A percentile compares a stretch with the other conserved stretches of the same genome.
These are phyloP conservation scores for Antheraea pernyi DNA, from an alignment of 1,140 invertebrate species.

Conservation along the genomic window DNA sequence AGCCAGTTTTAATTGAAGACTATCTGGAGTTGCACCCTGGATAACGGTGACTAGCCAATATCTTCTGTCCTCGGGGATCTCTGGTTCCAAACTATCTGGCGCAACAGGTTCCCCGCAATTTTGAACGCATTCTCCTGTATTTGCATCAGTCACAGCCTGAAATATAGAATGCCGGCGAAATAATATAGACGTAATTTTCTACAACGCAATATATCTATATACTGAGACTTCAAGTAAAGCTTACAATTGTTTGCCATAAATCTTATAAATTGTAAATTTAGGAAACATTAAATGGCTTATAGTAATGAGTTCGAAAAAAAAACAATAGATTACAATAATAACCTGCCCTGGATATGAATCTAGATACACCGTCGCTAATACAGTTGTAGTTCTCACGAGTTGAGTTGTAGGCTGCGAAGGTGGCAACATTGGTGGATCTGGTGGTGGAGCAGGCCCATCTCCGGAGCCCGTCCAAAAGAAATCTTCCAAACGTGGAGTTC, in stretches of 20 bases:
- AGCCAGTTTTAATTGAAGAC: constrained; percentile 81
- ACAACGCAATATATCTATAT: constrained; percentile 4
- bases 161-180: background rate
- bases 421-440: constrained; percentile 40
- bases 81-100: constrained; percentile 65
- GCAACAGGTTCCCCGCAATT: constrained; percentile 56
- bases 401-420: constrained; percentile 53
- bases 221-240: too few species aligned
- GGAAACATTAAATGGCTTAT: too few species aligned
- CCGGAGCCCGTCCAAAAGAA: constrained; percentile 93
- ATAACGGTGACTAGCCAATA: constrained; percentile 91
- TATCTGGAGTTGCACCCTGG: constrained; percentile 75
- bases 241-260: too few species aligned
- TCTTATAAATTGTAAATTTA: too few species aligned
- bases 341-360: constrained; percentile 70
- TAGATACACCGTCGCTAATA: constrained; percentile 83
- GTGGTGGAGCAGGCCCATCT: constrained; percentile 81
- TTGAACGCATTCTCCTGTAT: constrained; percentile 63
- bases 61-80: constrained; percentile 79
- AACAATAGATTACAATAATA: constrained; percentile 8
- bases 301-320: background rate
- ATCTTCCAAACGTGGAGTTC: constrained; percentile 85
- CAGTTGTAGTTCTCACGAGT: constrained; percentile 78
- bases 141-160: constrained; percentile 68
- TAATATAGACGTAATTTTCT: background rate